Base-by-base conservation (phyloP, 2,797 vertebrate genomes). In the Scomberomorus guttatus region DNA sequence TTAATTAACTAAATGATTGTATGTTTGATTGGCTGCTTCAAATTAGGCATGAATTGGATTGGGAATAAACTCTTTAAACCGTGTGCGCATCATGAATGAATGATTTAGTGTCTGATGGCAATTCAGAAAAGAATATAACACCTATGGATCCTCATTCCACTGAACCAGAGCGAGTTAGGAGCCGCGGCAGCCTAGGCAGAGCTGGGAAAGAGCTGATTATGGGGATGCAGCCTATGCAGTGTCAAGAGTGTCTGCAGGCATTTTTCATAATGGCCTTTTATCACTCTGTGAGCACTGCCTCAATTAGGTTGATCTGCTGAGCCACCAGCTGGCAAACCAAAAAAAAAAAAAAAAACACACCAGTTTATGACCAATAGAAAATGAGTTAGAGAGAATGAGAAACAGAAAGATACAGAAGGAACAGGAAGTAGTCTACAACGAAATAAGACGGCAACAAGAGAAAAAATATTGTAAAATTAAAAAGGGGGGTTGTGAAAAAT, bases 391-490 rank as follows among this genome's bases (percentile, higher is more conserved):
- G 7, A 57, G 55, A 57, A 29, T 57, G 12, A 50, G 34, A 3
- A 10, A 48, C 2, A 42, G 59, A 62, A 34, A 24, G 18, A 37
- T 7, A 37, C 2, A 32, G 20, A 48, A 29, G 17, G 20, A 39
- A 75, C 15, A 29, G 2, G 9, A 56, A 32, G 25, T 18, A 42
- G 29, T 60, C 76, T 46, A 62, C 50, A 65, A 52, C 37, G 12
- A 70, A 64, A 81, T 24, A 79, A 67, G 24, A 75, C 29, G 62
- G 12, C 34, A 42, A 77, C 39, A 57, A 54, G n/a, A 54, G 18
- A 20, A 69, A 67, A 44, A 64, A 55, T 0, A 63, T 46, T 55
- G 15, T 11, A 17, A 61, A 56, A 69, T 52, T 44, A 24, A n/a
- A 37, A 54, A 42, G 27, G 20, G 39, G 52, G 51, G 46, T 17